Evolutionary conservation across 2,888 invertebrate species (phyloP).

Genomic region (Folsomia manolachei): DNA sequence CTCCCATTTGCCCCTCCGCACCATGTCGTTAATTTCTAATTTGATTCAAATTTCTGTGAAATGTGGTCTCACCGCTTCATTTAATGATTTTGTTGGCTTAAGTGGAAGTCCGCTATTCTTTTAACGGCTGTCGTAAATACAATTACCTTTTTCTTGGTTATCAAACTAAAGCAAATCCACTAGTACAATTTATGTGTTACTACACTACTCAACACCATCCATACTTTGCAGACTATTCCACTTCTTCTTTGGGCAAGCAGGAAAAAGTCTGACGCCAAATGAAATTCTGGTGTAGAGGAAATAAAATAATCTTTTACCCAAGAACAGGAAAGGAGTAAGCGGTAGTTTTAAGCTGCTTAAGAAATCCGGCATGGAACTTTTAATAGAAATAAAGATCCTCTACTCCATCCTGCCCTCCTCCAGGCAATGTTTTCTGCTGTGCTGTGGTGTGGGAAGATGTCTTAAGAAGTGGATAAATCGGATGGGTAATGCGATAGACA

Average conservation of each 20-base stretch:
- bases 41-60: constrained; percentile 11
- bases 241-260: no score
- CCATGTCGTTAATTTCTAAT: constrained; percentile 4
- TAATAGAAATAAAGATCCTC: not conserved
- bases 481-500: no score
- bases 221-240: no score
- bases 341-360: not conserved
- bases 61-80: constrained; percentile 8
- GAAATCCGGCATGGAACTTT: not conserved
- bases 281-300: no score
- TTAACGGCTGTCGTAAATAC: constrained; percentile 3
- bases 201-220: no score
- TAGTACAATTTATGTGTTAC: not conserved
- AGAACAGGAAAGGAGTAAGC: no score
- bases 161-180: not conserved
- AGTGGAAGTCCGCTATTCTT: not conserved
- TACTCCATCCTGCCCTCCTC: no score
- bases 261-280: no score
- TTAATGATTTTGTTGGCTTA: not conserved
- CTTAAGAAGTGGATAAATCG: no score
- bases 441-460: no score
- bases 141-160: not conserved
- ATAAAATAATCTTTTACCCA: not conserved
- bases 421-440: no score
- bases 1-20: constrained; percentile 2